These are phyloP conservation scores for Cisticola juncidis DNA, from an alignment of 2,113 vertebrate species.

Conservation along the genomic window DNA sequence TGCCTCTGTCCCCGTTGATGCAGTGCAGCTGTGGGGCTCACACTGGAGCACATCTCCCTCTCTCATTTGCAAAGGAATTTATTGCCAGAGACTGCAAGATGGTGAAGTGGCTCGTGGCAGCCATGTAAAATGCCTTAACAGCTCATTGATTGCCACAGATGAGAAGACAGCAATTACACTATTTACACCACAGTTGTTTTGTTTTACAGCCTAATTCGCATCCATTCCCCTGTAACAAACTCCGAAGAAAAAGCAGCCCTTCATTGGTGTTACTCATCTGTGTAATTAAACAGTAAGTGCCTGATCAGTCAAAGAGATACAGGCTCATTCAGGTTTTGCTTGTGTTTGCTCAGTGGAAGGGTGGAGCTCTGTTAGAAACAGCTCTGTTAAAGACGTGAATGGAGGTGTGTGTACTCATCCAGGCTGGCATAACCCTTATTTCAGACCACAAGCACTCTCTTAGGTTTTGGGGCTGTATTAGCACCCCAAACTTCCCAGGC, in stretches of 20 bases:
- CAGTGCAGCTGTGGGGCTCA: background rate
- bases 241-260: background rate
- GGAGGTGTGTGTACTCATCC: background rate
- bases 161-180: conserved; percentile 51
- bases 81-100: background rate
- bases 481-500: background rate
- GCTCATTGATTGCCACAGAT: conserved; percentile 52
- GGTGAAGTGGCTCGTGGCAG: background rate
- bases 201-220: conserved; percentile 31
- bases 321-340: conserved; percentile 1
- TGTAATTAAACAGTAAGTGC: conserved; percentile 47
- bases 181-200: conserved; percentile 53
- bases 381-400: background rate
- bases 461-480: background rate
- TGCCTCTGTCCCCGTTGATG: rapidly evolving
- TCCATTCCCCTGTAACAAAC: conserved; percentile 9
- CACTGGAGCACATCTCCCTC: background rate
- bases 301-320: background rate
- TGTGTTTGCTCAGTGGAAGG: background rate
- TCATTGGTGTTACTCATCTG: conserved; percentile 49
- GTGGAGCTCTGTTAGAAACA: background rate
- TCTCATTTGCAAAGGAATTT: background rate
- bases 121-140: conserved; percentile 33
- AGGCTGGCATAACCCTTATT: background rate
- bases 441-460: rapidly evolving